Evolutionary conservation across 2,113 vertebrate genomes (phyloP).

Genomic region (Lasiurus borealis): DNA sequence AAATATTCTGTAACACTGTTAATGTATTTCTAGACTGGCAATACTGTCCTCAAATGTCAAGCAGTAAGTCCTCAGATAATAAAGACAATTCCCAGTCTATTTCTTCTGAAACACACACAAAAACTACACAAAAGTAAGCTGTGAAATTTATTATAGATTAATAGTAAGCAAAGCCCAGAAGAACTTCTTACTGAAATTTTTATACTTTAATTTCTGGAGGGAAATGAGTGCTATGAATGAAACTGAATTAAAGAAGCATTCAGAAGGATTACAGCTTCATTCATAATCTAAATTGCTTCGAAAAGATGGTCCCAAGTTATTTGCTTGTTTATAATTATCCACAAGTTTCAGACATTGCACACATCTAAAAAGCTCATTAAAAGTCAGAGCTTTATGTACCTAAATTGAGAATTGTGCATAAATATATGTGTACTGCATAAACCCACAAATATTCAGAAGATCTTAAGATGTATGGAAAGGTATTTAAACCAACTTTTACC

Average conservation of each 20-base stretch:
- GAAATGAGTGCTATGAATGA: constrained; percentile 37
- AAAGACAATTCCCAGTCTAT: constrained; percentile 16
- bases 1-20: background rate
- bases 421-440: constrained; percentile 1
- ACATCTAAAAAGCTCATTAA: constrained; percentile 38
- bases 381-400: constrained; percentile 17
- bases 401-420: constrained; percentile 25
- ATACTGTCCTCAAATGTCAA: constrained; percentile 40
- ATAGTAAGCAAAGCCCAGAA: constrained; percentile 45
- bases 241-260: constrained; percentile 28
- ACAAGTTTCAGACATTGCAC: constrained; percentile 11
- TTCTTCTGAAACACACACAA: constrained; percentile 13
- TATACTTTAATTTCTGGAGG: constrained; percentile 51
- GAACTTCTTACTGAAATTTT: constrained; percentile 38
- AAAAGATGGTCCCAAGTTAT: constrained; percentile 14
- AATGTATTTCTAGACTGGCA: background rate
- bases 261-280: constrained; percentile 24
- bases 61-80: constrained; percentile 41
- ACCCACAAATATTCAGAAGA: constrained; percentile 20
- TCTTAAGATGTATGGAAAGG: background rate
- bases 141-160: constrained; percentile 46
- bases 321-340: constrained; percentile 14
- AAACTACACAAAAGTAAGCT: constrained; percentile 25
- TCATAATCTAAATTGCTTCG: constrained; percentile 54
- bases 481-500: background rate